Conservation (phyloP, 2,888 invertebrate species). For the Dasypogon diadema region DNA sequence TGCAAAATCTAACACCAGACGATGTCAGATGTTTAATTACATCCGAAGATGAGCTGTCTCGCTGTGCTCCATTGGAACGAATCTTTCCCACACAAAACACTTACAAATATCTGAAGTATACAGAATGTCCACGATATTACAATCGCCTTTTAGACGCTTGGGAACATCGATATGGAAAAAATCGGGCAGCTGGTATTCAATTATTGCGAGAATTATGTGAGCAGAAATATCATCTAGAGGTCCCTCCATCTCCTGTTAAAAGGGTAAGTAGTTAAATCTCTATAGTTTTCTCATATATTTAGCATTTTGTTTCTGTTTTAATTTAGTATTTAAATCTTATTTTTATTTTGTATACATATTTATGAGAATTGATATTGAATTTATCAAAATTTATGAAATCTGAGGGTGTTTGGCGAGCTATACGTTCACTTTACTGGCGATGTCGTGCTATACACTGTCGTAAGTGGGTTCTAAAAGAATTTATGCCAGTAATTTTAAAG, state of each 20-base stretch:
- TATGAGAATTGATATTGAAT: conserved; percentile 30
- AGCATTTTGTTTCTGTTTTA: conserved; percentile 6
- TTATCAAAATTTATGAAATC: conserved; percentile 60
- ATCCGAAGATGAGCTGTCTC: conserved; percentile 88
- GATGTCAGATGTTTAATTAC: conserved; percentile 88
- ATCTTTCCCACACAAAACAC: conserved; percentile 86
- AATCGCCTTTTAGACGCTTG: conserved; percentile 93
- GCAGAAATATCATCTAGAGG: conserved; percentile 79
- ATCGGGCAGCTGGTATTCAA: conserved; percentile 71
- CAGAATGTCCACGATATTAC: conserved; percentile 88
- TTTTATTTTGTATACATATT: conserved; percentile 25
- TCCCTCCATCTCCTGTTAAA: conserved; percentile 73
- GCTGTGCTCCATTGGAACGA: conserved; percentile 77
- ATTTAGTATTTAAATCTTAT: background rate
- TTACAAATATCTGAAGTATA: conserved; percentile 82
- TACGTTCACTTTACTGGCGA: conserved; percentile 68
- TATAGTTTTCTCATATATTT: background rate
- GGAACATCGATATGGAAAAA: conserved; percentile 81
- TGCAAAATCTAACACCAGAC: conserved; percentile 88
- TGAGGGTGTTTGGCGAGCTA: conserved; percentile 69
- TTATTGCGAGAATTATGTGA: conserved; percentile 76
- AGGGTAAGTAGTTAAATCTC: conserved; percentile 69
- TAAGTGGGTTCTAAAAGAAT: conserved; percentile 60
- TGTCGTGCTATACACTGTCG: conserved; percentile 68
- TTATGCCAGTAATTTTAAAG: conserved; percentile 32